These are phyloP conservation scores for Ametastegia equiseti DNA, from an alignment of 2,888 invertebrate species.

Conservation along the genomic window DNA sequence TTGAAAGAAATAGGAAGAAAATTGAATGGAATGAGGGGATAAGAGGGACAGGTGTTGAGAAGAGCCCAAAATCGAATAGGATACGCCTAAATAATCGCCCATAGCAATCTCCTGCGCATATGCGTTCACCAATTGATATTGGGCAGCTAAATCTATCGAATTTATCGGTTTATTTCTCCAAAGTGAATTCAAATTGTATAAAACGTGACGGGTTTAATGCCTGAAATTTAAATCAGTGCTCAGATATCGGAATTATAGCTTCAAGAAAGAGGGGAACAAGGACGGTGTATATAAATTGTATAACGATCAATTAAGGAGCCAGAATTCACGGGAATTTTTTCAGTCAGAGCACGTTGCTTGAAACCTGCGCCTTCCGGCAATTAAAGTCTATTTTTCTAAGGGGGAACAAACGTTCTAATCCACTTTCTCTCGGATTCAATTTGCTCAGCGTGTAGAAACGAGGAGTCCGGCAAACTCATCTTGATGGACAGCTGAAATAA, in stretches of 20 bases:
- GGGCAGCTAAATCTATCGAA: not conserved
- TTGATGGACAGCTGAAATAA: not conserved
- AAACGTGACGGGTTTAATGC: not conserved
- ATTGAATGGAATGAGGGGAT: not conserved
- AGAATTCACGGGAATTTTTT: not conserved
- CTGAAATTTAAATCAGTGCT: not conserved
- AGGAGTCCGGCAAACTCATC: not conserved
- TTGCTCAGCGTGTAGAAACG: not conserved
- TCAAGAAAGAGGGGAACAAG: not conserved
- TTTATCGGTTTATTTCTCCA: not conserved
- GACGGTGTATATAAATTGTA: not conserved
- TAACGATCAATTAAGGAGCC: slow-evolving; percentile 1
- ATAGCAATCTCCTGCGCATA: not conserved
- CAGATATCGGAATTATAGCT: not conserved
- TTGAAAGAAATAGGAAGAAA: slow-evolving; percentile 11
- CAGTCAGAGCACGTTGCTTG: not conserved
- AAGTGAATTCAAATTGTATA: not conserved
- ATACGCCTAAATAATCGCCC: not conserved
- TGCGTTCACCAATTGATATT: not conserved
- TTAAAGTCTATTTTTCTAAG: not conserved
- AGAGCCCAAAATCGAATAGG: not conserved
- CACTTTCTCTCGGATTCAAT: not conserved
- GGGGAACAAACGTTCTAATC: not conserved
- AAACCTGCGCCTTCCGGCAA: not conserved
- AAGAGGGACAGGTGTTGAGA: not conserved